Evolutionary conservation across 1,140 invertebrate species (phyloP).

Genomic region (Tetramorium alpestre): DNA sequence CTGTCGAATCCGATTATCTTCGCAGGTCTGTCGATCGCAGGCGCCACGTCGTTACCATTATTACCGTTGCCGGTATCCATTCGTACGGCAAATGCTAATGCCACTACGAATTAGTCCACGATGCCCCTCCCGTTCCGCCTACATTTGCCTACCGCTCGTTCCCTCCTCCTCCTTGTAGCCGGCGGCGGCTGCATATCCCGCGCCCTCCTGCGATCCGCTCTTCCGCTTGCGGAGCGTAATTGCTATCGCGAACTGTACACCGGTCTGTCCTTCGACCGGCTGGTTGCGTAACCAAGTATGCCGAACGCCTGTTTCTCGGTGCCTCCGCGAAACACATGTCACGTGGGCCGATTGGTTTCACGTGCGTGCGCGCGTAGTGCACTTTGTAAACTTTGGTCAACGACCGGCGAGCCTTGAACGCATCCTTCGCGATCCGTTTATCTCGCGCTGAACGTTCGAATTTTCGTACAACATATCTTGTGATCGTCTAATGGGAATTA

Average conservation of each 20-base stretch:
- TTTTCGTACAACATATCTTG: neutral
- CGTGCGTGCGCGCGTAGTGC: conserved; percentile 19
- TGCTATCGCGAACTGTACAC: conserved; percentile 61
- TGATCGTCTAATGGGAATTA: neutral
- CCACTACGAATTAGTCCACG: conserved; percentile 76
- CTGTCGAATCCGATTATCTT: conserved; percentile 27
- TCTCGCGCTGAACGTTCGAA: neutral
- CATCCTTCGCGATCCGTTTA: conserved; percentile 12
- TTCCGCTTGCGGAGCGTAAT: conserved; percentile 71
- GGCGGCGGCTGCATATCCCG: conserved; percentile 22
- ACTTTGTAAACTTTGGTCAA: conserved; percentile 44
- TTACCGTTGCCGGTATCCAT: conserved; percentile 33
- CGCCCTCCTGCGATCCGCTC: conserved; percentile 53
- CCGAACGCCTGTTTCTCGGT: conserved; percentile 34
- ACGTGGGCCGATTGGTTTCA: conserved; percentile 24
- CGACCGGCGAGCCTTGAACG: conserved; percentile 26
- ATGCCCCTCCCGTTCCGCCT: conserved; percentile 40
- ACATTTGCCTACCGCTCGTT: neutral
- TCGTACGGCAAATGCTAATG: conserved; percentile 78
- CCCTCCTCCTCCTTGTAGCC: conserved; percentile 51
- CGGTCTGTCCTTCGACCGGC: conserved; percentile 73
- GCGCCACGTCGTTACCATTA: conserved; percentile 47
- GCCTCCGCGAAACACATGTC: conserved; percentile 38
- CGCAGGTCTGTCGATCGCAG: conserved; percentile 17
- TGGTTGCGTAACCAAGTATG: conserved; percentile 75